Percentiles rank a stretch among this genome's conserved stretches.
These are phyloP conservation scores for Atractosteus spatula DNA, from an alignment of 2,113 vertebrate genomes.

Conservation along the genomic window DNA sequence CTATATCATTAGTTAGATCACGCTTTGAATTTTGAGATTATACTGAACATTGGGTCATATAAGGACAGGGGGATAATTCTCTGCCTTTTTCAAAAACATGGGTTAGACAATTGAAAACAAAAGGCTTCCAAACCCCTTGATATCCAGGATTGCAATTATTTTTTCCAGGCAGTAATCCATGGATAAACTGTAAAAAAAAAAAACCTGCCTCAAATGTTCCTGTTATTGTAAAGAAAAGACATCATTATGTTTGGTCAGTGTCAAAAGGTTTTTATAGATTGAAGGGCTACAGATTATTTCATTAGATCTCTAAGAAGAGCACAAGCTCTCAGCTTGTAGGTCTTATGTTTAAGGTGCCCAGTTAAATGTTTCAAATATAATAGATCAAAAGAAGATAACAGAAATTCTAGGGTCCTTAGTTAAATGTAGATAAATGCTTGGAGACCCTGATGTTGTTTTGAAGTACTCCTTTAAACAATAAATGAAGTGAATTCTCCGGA, in stretches of 20 bases:
- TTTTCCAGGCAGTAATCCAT: slow-evolving; percentile 59
- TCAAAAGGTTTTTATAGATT: too few species aligned
- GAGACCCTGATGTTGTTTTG: too few species aligned
- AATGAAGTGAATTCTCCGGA: too few species aligned
- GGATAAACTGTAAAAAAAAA: slow-evolving; percentile 43
- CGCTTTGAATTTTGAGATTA: not conserved
- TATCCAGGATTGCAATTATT: slow-evolving; percentile 49
- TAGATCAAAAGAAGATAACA: not conserved
- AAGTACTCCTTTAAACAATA: too few species aligned
- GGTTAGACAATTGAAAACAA: slow-evolving; percentile 51
- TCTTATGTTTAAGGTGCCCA: too few species aligned
- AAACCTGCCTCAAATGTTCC: not conserved
- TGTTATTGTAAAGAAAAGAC: not conserved
- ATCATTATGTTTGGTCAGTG: not conserved
- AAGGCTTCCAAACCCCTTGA: slow-evolving; percentile 37
- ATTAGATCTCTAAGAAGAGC: too few species aligned
- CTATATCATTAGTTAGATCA: not conserved
- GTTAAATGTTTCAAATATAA: not conserved
- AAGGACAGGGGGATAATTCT: slow-evolving; percentile 40
- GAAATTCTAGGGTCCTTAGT: not conserved
- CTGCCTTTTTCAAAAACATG: slow-evolving; percentile 38
- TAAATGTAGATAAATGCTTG: too few species aligned
- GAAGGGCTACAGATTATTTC: too few species aligned
- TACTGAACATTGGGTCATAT: not conserved
- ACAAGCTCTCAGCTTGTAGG: not conserved